phyloP scores from a whole-genome alignment of 1,140 invertebrate species.

The Caenorhabditis brenneri region DNA sequence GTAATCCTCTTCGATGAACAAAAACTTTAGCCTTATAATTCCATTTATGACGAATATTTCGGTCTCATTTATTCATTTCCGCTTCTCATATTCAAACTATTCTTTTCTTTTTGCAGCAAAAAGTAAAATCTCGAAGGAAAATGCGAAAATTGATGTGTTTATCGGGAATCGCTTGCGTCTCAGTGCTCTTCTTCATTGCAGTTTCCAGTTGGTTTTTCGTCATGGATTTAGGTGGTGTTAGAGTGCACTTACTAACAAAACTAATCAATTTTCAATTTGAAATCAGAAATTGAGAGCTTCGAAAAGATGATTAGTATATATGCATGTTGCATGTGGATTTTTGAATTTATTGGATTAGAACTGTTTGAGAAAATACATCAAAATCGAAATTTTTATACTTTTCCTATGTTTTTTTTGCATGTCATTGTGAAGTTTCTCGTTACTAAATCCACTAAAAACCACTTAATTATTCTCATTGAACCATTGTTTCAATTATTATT shows the following conservation, averaged over 20 bases:
- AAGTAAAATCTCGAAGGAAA: constrained; percentile 33
- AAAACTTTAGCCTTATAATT: background rate
- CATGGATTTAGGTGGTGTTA: constrained; percentile 24
- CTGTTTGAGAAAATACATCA: no score
- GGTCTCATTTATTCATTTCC: background rate
- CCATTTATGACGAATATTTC: background rate
- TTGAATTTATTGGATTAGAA: no score
- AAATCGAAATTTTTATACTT: no score
- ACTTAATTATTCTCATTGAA: no score
- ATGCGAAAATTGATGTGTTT: constrained; percentile 12
- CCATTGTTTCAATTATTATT: no score
- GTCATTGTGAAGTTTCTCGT: no score
- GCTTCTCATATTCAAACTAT: background rate
- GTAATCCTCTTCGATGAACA: background rate
- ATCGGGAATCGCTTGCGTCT: background rate
- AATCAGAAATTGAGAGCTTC: no score
- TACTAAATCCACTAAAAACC: no score
- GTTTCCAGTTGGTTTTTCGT: constrained; percentile 38
- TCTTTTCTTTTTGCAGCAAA: background rate
- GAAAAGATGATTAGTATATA: no score
- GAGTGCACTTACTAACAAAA: background rate
- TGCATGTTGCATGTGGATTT: no score
- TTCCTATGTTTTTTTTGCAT: no score
- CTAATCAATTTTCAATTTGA: no score
- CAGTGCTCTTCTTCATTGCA: background rate